phyloP scores from a whole-genome alignment of 2,113 vertebrate genomes.

The Phaetusa simplex region DNA sequence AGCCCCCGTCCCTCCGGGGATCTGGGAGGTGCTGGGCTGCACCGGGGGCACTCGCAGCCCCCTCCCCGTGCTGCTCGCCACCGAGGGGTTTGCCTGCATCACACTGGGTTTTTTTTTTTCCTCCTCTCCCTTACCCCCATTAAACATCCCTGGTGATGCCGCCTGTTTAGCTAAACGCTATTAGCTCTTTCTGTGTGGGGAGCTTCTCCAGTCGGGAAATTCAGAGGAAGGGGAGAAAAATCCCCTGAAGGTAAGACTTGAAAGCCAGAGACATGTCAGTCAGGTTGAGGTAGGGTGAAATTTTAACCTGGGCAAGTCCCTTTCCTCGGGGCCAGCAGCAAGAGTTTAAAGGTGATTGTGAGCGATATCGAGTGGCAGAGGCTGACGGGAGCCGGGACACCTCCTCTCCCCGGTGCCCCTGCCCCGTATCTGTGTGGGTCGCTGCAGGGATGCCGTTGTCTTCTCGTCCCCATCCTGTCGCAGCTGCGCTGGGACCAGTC shows the following conservation, averaged over 20 bases:
- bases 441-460: not conserved
- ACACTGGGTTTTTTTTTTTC: not conserved
- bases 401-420: not conserved
- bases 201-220: not conserved
- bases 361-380: no score
- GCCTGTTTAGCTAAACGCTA: not conserved
- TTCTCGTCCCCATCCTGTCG: not conserved
- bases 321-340: not conserved
- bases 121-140: no score
- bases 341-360: not conserved
- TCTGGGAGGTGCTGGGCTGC: not conserved
- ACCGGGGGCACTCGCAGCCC: not conserved
- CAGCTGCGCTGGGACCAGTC: not conserved
- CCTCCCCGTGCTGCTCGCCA: no score
- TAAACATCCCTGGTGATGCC: not conserved
- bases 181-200: no score
- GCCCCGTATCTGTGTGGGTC: not conserved
- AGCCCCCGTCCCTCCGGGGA: not conserved
- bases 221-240: not conserved
- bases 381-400: not conserved
- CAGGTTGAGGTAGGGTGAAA: not conserved
- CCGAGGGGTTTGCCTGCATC: not conserved
- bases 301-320: not conserved
- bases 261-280: not conserved
- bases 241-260: not conserved